Conservation (phyloP, 2,888 invertebrate genomes). For the Heliconius sara region DNA sequence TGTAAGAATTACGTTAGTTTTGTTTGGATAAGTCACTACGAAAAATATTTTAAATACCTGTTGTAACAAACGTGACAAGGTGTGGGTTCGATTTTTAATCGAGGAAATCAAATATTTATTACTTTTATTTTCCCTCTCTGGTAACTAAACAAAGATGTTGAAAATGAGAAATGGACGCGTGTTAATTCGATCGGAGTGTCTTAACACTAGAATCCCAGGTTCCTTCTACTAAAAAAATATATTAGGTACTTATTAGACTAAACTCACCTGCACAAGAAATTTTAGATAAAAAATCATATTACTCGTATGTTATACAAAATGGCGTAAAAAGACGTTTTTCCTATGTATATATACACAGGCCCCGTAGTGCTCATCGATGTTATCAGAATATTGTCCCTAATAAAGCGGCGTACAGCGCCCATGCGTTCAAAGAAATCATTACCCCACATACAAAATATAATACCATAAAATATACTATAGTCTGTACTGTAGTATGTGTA, state of each 20-base stretch:
- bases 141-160: no score
- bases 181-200: not conserved
- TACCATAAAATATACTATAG: not conserved
- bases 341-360: not conserved
- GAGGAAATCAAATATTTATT: no score
- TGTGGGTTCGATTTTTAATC: no score
- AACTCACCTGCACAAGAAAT: not conserved
- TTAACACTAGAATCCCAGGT: not conserved
- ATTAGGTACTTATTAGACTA: not conserved
- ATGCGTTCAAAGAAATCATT: slow-evolving; percentile 20
- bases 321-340: not conserved
- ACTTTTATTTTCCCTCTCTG: no score
- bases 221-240: not conserved
- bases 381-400: slow-evolving; percentile 22
- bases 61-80: no score
- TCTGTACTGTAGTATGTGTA: slow-evolving; percentile 3
- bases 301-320: not conserved
- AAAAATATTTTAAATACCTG: not conserved
- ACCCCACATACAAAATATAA: slow-evolving; percentile 9
- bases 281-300: not conserved
- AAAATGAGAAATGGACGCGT: not conserved
- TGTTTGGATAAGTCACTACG: not conserved
- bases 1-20: not conserved
- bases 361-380: slow-evolving; percentile 6
- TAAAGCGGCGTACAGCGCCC: slow-evolving; percentile 1